A percentile compares a stretch with the other conserved stretches of the same genome.
phyloP scores from a whole-genome alignment of 2,888 invertebrate genomes.

The Hanleya hanleyi region DNA sequence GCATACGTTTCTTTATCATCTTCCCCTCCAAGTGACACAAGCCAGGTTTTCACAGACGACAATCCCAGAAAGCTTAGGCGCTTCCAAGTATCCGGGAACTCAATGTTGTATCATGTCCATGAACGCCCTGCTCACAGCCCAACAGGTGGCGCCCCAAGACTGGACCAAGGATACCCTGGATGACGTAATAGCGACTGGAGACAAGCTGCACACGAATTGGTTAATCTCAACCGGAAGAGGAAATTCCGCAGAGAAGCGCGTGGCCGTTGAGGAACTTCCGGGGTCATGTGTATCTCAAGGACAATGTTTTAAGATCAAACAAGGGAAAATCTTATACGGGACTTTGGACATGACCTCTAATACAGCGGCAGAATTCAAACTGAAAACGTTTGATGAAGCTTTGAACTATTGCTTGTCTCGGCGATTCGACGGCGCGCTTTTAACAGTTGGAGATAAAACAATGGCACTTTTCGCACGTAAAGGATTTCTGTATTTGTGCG shows the following conservation, averaged over 20 bases:
- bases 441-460: background rate
- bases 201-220: background rate
- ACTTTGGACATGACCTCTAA: background rate
- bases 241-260: background rate
- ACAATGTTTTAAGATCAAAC: background rate
- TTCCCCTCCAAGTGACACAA: background rate
- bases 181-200: background rate
- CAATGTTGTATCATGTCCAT: background rate
- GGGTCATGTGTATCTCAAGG: background rate
- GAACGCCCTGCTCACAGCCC: background rate
- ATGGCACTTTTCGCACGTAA: background rate
- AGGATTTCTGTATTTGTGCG: background rate
- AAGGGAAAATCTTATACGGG: background rate
- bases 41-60: background rate
- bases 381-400: background rate
- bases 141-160: background rate
- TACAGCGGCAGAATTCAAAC: background rate
- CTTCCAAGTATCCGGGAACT: background rate
- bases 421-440: background rate
- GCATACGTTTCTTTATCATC: background rate
- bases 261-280: slow-evolving; percentile 2
- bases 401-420: background rate
- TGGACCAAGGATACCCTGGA: background rate
- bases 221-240: background rate
- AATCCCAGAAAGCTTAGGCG: background rate